Evolutionary conservation across 2,797 vertebrate species (phyloP), one percentile per base, ranked within the genome.

Genomic region (Lithobates sylvaticus): DNA sequence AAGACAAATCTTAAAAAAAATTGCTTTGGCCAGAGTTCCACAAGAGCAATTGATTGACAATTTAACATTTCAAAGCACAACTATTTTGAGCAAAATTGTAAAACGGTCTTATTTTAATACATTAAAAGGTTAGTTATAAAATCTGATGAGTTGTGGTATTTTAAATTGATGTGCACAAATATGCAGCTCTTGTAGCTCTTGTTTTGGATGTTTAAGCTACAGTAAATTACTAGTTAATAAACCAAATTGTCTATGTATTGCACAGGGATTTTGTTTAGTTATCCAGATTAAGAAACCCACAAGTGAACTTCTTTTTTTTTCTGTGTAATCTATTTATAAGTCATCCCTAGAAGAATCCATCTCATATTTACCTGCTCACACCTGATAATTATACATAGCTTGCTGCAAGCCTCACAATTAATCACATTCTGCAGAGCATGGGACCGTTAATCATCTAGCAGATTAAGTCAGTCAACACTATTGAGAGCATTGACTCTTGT

Each of bases 391-490:
- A 87, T 84, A 84, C 76, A 87, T 87, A 76, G 76, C 81, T 80
- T 70, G 76, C 81, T 80, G 86, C 86, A 84, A 87, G 81, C 76
- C 86, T 80, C 71, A 80, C 76, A 87, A 87, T 87, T 87, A 87
- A 87, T 87, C 86, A 87, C 86, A 75, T 87, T 87, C 86, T 84
- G 76, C 80, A 34, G 71, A 79, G 77, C 70, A 87, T 76, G 54
- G 76, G 81, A 83, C 76, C 76, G 81, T 87, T 87, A 84, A 84
- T 87, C 86, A 87, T 87, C 71, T 44, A 76, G 81, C 81, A 84
- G 86, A 87, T 87, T 87, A 87, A 84, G 86, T 87, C 86, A 87
- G 86, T 87, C 81, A 84, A 87, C 81, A 87, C 86, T 87, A 84
- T 73, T 80, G 86, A 87, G 77, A 87, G 75, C 86, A 76, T 84